A percentile compares a stretch with the other conserved stretches of the same genome.
These are phyloP conservation scores for Salminus brasiliensis DNA, from an alignment of 2,113 vertebrate species.

Conservation along the genomic window DNA sequence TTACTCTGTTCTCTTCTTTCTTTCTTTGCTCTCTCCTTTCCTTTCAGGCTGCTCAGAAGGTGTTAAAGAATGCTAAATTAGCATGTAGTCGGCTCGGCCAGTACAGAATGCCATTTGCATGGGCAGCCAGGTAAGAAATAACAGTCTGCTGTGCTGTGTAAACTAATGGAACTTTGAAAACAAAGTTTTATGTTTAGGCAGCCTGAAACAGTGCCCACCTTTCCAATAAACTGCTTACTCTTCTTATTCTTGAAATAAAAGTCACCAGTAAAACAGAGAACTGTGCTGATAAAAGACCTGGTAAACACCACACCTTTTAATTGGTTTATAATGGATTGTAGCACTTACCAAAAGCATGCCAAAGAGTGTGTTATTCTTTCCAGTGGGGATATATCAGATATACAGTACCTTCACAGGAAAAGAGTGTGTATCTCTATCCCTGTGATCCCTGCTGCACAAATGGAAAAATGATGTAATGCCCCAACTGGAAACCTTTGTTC, in stretches of 20 bases:
- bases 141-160: neutral
- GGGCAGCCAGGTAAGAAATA: slow-evolving; percentile 91
- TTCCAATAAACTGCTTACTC: neutral
- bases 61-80: slow-evolving; percentile 95
- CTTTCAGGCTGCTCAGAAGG: slow-evolving; percentile 94
- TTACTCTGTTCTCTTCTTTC: neutral
- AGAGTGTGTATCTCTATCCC: neutral
- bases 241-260: neutral
- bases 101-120: slow-evolving; percentile 97
- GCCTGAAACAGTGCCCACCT: neutral
- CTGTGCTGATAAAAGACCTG: neutral
- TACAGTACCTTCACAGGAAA: slow-evolving; percentile 20
- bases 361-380: slow-evolving; percentile 10
- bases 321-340: neutral
- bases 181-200: neutral
- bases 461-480: slow-evolving; percentile 24
- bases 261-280: neutral
- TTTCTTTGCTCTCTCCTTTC: slow-evolving; percentile 38
- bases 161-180: neutral
- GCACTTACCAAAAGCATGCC: neutral
- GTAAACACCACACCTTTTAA: neutral
- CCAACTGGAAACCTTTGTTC: slow-evolving; percentile 28
- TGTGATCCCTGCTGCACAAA: slow-evolving; percentile 3
- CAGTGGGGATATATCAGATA: neutral
- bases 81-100: slow-evolving; percentile 92